phyloP scores from a whole-genome alignment of 64 coral and sea anemone species.

The Pachyseris speciosa region DNA sequence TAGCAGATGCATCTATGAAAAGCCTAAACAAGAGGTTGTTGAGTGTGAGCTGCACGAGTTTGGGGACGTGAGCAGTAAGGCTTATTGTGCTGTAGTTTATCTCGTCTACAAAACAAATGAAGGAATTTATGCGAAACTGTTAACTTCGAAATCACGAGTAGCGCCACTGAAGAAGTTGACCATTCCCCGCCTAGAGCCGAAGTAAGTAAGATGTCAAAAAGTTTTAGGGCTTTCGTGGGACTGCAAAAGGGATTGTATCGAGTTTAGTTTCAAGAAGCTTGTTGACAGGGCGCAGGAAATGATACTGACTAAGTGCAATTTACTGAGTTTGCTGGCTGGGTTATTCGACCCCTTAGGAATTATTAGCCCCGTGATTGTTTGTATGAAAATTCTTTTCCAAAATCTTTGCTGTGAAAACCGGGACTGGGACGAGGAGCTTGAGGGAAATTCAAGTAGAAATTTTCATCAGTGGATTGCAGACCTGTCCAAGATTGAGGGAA shows the following conservation, averaged over 20 bases:
- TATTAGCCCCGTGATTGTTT: not conserved
- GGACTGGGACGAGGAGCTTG: not conserved
- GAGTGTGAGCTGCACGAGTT: slow-evolving; percentile 12
- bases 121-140: no score
- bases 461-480: not conserved
- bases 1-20: not conserved
- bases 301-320: not conserved
- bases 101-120: not conserved
- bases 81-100: slow-evolving; percentile 37
- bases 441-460: not conserved
- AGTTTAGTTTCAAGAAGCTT: not conserved
- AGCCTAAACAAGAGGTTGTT: not conserved
- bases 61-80: slow-evolving; percentile 25
- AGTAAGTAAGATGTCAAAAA: not conserved
- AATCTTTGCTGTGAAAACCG: not conserved
- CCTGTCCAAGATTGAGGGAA: not conserved
- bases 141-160: no score
- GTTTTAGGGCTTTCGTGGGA: not conserved
- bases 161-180: not conserved
- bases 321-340: not conserved
- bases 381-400: not conserved
- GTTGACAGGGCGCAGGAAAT: not conserved
- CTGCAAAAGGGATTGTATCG: not conserved
- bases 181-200: not conserved
- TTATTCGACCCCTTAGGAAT: not conserved